Conservation (phyloP, 2,888 invertebrate species). For the Drosophila hawaiiensis region DNA sequence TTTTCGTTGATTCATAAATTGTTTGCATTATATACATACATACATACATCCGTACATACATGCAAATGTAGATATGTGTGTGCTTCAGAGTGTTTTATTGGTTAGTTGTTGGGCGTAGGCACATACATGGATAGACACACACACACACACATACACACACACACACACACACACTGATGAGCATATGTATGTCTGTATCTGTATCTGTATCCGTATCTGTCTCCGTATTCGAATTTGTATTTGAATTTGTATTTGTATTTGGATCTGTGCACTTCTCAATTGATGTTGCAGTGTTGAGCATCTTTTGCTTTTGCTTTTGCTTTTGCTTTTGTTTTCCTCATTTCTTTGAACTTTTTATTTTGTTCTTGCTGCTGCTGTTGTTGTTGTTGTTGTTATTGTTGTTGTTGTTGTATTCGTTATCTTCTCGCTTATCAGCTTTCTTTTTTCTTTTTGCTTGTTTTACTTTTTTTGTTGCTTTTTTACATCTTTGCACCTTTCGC, state of each 20-base stretch:
- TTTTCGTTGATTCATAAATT: background rate
- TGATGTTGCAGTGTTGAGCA: conserved; percentile 35
- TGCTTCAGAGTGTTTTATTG: conserved; percentile 14
- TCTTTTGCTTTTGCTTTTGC: conserved; percentile 11
- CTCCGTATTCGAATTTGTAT: background rate
- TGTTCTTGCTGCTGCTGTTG: background rate
- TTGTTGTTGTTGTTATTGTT: no score
- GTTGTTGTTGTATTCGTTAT: background rate
- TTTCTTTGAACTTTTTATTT: conserved; percentile 1
- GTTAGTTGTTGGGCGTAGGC: conserved; percentile 29
- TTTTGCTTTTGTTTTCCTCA: conserved; percentile 2
- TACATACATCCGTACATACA: background rate
- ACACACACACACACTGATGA: background rate
- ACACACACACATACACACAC: conserved; percentile 1
- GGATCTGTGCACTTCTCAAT: conserved; percentile 14
- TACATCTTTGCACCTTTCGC: conserved; percentile 32
- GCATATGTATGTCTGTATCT: conserved; percentile 11
- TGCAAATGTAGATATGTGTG: background rate
- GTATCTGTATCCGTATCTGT: conserved; percentile 16
- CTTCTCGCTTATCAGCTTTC: conserved; percentile 7
- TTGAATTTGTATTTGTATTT: conserved; percentile 12
- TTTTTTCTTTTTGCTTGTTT: background rate
- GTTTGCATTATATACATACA: background rate
- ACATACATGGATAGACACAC: conserved; percentile 10
- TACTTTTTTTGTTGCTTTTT: background rate